A percentile compares a stretch with the other conserved stretches of the same genome.
These are phyloP conservation scores for Pseudomyrmex flavicornis DNA, from an alignment of 1,140 invertebrate genomes.

Conservation along the genomic window DNA sequence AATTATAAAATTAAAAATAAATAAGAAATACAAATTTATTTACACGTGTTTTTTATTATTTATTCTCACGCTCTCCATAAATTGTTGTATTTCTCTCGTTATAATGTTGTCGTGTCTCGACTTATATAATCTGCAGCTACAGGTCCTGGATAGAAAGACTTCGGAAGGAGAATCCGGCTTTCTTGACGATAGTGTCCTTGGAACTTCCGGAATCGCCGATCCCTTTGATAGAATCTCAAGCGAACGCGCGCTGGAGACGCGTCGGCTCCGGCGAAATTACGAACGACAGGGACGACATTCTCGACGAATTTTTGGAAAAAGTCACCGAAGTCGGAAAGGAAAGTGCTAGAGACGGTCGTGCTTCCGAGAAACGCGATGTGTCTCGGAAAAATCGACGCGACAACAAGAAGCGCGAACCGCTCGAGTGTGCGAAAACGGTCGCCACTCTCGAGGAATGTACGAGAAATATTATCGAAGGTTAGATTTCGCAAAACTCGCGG, in stretches of 20 bases:
- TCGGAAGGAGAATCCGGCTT: slow-evolving; percentile 76
- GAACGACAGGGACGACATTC: slow-evolving; percentile 71
- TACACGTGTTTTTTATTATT: background rate
- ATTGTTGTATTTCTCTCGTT: background rate
- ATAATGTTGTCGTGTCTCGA: background rate
- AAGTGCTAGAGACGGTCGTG: slow-evolving; percentile 27
- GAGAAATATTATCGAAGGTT: slow-evolving; percentile 75
- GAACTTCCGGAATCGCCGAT: slow-evolving; percentile 80
- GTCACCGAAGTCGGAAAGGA: slow-evolving; percentile 63
- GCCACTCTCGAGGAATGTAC: slow-evolving; percentile 71
- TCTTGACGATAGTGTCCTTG: slow-evolving; percentile 80
- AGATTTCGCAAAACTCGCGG: slow-evolving; percentile 29
- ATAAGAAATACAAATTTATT: background rate
- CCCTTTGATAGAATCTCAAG: slow-evolving; percentile 79
- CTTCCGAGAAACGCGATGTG: slow-evolving; percentile 37
- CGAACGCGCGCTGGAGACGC: slow-evolving; percentile 69
- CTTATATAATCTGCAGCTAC: slow-evolving; percentile 67
- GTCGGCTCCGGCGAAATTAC: slow-evolving; percentile 55
- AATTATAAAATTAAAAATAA: too few species aligned
- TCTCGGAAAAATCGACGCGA: slow-evolving; percentile 55
- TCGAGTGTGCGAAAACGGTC: slow-evolving; percentile 65
- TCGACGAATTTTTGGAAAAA: slow-evolving; percentile 75
- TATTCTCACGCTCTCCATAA: too few species aligned
- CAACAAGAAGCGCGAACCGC: slow-evolving; percentile 54
- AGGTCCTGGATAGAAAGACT: slow-evolving; percentile 78